Evolutionary conservation across 2,797 vertebrate genomes (phyloP).

Genomic region (Astyanax mexicanus): DNA sequence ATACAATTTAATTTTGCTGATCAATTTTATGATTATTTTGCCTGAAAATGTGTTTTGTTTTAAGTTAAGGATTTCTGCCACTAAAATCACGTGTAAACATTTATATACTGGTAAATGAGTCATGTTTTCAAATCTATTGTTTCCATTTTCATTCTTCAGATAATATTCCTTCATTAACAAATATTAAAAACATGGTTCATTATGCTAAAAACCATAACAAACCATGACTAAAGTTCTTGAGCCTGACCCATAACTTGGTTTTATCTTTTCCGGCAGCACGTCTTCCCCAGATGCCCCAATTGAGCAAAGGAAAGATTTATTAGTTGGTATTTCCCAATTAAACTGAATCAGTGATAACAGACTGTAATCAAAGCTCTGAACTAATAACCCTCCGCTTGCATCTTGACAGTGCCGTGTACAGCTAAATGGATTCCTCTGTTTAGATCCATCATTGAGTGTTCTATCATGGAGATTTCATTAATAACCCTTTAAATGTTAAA

Average conservation of each 20-base stretch:
- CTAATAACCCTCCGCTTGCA: constrained; percentile 10
- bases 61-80: background rate
- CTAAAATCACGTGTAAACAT: background rate
- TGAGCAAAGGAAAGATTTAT: constrained; percentile 27
- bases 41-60: background rate
- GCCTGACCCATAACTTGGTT: background rate
- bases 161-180: background rate
- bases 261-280: background rate
- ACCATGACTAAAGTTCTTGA: background rate
- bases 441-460: background rate
- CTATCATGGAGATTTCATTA: constrained; percentile 26
- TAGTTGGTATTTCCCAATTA: constrained; percentile 11
- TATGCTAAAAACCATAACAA: background rate
- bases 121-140: no score
- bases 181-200: no score
- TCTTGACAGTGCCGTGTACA: constrained; percentile 17
- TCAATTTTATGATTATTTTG: no score
- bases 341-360: constrained; percentile 15
- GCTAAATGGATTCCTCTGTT: constrained; percentile 13
- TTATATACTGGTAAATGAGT: background rate
- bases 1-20: no score
- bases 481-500: constrained; percentile 7
- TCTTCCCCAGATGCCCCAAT: background rate
- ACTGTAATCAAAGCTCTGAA: constrained; percentile 24
- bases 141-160: background rate